Percentiles rank a stretch among this genome's conserved stretches.
Evolutionary conservation across 2,113 vertebrate genomes (phyloP).

Genomic region (Verasper variegatus): DNA sequence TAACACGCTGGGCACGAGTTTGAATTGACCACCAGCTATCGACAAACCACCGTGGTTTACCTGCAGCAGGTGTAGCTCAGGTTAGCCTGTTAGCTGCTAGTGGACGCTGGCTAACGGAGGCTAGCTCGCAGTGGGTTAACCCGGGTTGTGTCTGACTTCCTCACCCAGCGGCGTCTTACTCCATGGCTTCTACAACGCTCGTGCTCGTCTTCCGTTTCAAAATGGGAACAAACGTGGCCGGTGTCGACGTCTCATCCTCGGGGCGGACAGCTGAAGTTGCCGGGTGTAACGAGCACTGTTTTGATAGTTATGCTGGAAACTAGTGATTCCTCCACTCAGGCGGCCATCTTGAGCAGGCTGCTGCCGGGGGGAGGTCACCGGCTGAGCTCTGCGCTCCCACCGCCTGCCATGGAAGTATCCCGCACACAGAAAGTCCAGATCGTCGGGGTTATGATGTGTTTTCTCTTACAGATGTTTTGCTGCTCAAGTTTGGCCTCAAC

Average conservation of each 20-base stretch:
- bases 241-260: neutral
- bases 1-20: constrained; percentile 1
- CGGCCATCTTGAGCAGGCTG: constrained; percentile 67
- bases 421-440: too few species aligned
- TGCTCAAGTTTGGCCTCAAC: too few species aligned
- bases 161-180: constrained; percentile 57
- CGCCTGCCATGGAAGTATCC: neutral
- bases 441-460: too few species aligned
- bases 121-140: constrained; percentile 33
- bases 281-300: neutral
- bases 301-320: constrained; percentile 45
- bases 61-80: constrained; percentile 21
- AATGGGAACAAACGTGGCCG: neutral
- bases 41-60: neutral
- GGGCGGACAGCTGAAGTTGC: neutral
- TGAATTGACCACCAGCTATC: neutral
- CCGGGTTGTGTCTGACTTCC: constrained; percentile 17
- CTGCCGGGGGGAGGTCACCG: constrained; percentile 36
- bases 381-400: neutral
- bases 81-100: constrained; percentile 23
- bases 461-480: too few species aligned
- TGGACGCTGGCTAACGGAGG: constrained; percentile 27
- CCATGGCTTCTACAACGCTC: constrained; percentile 14
- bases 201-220: neutral
- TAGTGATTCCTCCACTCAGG: constrained; percentile 47